Base-by-base conservation (phyloP, 2,888 invertebrate genomes). In the Apotomis betuletana region DNA sequence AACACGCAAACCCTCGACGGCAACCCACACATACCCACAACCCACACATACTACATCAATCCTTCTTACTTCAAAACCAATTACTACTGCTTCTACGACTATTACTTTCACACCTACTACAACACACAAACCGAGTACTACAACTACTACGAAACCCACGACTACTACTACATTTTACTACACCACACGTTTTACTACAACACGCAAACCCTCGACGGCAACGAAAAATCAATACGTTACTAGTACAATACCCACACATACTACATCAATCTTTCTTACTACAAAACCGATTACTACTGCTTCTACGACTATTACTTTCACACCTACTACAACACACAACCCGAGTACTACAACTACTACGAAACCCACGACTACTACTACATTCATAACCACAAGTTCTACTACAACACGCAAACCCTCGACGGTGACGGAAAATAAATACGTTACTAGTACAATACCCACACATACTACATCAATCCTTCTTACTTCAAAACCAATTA, bases 281-380 rank as follows among this genome's bases (percentile, higher is more conserved):
- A 59, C 68, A 12, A 41, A 12, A 9, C 3, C 27, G 6, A 52
- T 54, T 36, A 12, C n/a, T 0, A 59, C 44, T 3, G 0, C 55
- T 46, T n/a, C 58, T 46, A 54, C 49, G 41, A 67, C 58, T 44
- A 59, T 68, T 46, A 61, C 54, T 12, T 13, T 49, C 46, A 55
- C 41, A 13, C 8, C 55, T 6, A 49, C 58, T 27, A 49, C 46
- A n/a, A 36, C 51, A 10, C 49, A 9, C 9, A 8, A 49, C 3
- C 9, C 10, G 3, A 59, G 13, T 27, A 60, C 55, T 0, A 67
- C 69, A 41, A 9, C 38, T 51, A 49, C 41, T 44, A 15, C n/a
- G 60, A 44, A 3, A 6, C 10, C 15, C 3, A 62, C 41, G 49
- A n/a, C 58, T 15, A 13, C 13, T 13, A 8, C 54, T 55, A 55